These are phyloP conservation scores for Gymnocheta viridis DNA, from an alignment of 2,888 invertebrate genomes.

Conservation along the genomic window DNA sequence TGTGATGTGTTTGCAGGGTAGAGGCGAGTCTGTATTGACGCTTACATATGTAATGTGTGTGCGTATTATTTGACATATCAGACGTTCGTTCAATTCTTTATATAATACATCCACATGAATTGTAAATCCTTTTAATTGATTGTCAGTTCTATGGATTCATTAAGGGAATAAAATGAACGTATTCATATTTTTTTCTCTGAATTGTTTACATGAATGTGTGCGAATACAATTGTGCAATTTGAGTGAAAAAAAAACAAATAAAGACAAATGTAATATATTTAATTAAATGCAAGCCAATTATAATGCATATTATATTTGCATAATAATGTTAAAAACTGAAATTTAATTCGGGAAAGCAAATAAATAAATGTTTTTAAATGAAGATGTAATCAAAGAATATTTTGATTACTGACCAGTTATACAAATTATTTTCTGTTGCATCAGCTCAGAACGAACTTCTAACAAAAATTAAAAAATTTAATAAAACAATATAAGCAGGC, in stretches of 20 bases:
- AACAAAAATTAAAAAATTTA: too few species aligned
- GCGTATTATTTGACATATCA: not conserved
- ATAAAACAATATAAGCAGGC: too few species aligned
- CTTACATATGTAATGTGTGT: not conserved
- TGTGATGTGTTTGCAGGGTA: not conserved
- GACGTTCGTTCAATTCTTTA: conserved; percentile 10
- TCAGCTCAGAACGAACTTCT: too few species aligned
- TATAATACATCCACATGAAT: conserved; percentile 50
- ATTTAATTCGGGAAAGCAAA: not conserved
- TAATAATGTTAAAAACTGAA: conserved; percentile 11
- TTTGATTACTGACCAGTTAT: too few species aligned
- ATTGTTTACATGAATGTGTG: not conserved
- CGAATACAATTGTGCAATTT: not conserved
- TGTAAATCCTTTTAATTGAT: conserved; percentile 67
- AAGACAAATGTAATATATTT: conserved; percentile 22
- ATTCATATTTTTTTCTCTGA: conserved; percentile 15
- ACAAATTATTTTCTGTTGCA: too few species aligned
- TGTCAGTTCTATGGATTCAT: conserved; percentile 53
- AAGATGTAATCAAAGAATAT: not conserved
- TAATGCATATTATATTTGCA: conserved; percentile 14
- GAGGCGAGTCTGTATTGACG: too few species aligned
- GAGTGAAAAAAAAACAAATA: not conserved
- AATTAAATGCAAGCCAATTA: conserved; percentile 46
- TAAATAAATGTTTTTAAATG: not conserved
- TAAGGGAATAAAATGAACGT: conserved; percentile 19